A percentile compares a stretch with the other conserved stretches of the same genome.
Conservation (phyloP, 2,888 invertebrate species). For the Stegophylla sp. region DNA sequence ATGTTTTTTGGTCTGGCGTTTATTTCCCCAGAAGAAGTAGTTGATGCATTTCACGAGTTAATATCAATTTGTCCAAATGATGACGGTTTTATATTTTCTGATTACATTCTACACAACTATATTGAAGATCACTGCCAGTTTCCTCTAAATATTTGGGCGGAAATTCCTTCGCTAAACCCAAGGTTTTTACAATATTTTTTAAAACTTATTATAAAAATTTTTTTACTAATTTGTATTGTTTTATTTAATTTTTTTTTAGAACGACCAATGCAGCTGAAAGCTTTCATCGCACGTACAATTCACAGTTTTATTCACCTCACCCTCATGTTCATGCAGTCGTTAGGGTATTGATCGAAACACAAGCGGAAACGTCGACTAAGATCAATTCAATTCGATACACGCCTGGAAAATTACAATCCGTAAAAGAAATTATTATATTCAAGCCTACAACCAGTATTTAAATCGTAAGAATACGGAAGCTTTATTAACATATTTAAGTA, state of each 20-base stretch:
- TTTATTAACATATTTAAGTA: neutral
- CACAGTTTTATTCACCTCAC: neutral
- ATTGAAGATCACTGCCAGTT: neutral
- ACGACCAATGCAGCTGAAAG: neutral
- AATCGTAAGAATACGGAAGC: neutral
- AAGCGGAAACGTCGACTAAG: neutral
- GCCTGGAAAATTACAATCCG: neutral
- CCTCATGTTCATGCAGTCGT: neutral
- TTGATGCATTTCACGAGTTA: no score
- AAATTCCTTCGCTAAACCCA: constrained; percentile 2
- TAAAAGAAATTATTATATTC: neutral
- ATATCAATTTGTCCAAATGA: no score
- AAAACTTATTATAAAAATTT: neutral
- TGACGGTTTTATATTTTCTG: constrained; percentile 1
- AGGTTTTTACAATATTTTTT: neutral
- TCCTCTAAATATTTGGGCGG: neutral
- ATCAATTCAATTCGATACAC: neutral
- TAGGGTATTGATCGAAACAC: neutral
- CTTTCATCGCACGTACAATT: neutral
- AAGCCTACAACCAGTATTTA: neutral
- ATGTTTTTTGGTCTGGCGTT: no score
- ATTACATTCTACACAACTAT: neutral
- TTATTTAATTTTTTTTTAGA: neutral
- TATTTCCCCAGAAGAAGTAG: no score
- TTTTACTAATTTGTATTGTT: neutral